Conservation (phyloP, 2,888 invertebrate species). For the Euzetes globulus region DNA sequence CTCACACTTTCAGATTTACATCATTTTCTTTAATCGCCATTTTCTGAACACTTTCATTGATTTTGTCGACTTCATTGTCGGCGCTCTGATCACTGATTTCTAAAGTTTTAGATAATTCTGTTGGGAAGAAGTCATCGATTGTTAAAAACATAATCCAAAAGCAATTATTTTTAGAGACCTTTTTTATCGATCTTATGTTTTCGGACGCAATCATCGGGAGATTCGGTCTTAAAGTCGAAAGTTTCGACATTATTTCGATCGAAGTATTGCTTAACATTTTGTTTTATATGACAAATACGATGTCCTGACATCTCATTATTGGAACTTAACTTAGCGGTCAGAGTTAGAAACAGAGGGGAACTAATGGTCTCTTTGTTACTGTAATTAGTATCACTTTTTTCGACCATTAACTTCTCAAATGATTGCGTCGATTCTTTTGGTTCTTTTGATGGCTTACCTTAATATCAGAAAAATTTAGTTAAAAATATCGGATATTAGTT, state of each 20-base stretch:
- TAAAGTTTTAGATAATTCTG: neutral
- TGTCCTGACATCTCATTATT: neutral
- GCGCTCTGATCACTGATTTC: conserved; percentile 6
- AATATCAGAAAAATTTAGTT: too few species aligned
- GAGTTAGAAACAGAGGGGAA: conserved; percentile 11
- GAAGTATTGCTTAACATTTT: conserved; percentile 12
- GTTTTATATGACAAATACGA: conserved; percentile 6
- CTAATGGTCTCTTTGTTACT: neutral
- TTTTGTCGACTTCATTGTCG: conserved; percentile 17
- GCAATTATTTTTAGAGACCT: neutral
- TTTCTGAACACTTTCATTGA: neutral
- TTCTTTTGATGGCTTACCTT: too few species aligned
- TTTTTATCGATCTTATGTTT: neutral
- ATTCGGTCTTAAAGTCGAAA: conserved; percentile 57
- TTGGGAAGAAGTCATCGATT: neutral
- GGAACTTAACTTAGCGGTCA: conserved; percentile 10
- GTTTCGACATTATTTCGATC: conserved; percentile 40
- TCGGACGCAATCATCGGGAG: conserved; percentile 54
- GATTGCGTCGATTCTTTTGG: neutral
- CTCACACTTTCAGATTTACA: neutral
- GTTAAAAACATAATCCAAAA: neutral
- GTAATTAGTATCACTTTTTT: neutral
- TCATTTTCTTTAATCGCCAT: neutral
- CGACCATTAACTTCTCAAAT: neutral
- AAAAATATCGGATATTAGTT: too few species aligned